Conservation (phyloP, 2,113 vertebrate genomes). For the Brachyistius frenatus region DNA sequence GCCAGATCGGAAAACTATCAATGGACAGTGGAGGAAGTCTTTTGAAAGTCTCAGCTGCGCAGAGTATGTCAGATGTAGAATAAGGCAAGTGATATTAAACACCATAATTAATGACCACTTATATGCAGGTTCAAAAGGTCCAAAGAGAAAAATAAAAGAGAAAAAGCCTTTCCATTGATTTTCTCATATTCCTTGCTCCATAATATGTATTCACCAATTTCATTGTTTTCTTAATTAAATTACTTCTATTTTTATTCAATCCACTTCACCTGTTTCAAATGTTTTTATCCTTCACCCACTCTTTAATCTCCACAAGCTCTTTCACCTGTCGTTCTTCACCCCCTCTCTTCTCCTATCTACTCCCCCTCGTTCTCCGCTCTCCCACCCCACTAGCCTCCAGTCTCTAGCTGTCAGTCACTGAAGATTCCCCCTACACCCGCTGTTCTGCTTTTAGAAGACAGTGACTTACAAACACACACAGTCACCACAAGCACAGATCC, state of each 20-base stretch:
- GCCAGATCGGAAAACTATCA: neutral
- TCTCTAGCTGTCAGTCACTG: conserved; percentile 50
- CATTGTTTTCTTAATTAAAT: conserved; percentile 3
- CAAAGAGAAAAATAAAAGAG: conserved; percentile 8
- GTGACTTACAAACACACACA: conserved; percentile 64
- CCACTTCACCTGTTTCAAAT: conserved; percentile 30
- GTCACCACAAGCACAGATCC: neutral
- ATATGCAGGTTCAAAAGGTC: neutral
- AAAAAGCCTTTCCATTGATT: neutral
- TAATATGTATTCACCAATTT: neutral
- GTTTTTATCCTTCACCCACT: conserved; percentile 23
- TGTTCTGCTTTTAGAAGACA: conserved; percentile 46
- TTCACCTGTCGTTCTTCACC: conserved; percentile 8
- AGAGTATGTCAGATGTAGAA: neutral
- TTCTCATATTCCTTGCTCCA: neutral
- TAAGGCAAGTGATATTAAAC: neutral
- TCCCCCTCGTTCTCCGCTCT: neutral
- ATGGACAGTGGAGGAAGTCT: neutral
- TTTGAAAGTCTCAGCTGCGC: neutral
- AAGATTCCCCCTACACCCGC: conserved; percentile 33
- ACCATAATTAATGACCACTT: neutral
- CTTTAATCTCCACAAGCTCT: conserved; percentile 29
- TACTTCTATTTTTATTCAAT: conserved; percentile 1
- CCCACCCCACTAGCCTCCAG: conserved; percentile 20
- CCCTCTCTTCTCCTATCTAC: conserved; percentile 3